These are phyloP conservation scores for Diogma glabrata DNA, from an alignment of 2,888 invertebrate species.

Conservation along the genomic window DNA sequence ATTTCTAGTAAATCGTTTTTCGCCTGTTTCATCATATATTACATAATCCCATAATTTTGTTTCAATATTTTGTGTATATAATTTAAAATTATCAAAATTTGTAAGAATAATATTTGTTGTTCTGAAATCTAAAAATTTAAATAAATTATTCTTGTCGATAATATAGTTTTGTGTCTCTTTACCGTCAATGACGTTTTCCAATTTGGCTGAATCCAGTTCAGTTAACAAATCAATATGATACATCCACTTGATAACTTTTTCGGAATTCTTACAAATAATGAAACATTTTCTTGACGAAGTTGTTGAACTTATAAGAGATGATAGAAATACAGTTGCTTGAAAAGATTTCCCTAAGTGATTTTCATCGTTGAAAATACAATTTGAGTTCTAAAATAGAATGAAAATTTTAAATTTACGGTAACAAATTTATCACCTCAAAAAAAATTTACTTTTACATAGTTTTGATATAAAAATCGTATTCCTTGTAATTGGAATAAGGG, in stretches of 20 bases:
- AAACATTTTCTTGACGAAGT: not conserved
- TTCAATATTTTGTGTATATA: too few species aligned
- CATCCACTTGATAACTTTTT: not conserved
- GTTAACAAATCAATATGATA: constrained; percentile 4
- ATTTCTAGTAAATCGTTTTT: not conserved
- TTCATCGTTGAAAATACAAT: constrained; percentile 6
- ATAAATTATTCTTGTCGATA: not conserved
- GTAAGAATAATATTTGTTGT: too few species aligned
- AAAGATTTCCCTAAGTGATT: constrained; percentile 4
- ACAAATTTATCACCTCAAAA: not conserved
- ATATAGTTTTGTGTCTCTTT: not conserved
- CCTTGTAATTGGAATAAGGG: not conserved
- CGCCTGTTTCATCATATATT: constrained; percentile 2
- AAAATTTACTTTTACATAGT: not conserved
- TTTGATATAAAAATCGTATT: constrained; percentile 6
- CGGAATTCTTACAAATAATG: not conserved
- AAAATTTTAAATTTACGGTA: not conserved
- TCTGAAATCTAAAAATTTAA: too few species aligned
- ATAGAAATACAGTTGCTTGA: constrained; percentile 2
- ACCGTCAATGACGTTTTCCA: not conserved
- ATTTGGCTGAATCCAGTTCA: not conserved
- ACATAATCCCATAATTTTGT: not conserved
- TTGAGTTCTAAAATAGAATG: not conserved
- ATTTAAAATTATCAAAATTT: too few species aligned
- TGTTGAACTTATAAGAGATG: not conserved